Percentiles rank a stretch among this genome's conserved stretches.
Conservation (phyloP, 2,797 vertebrate species). For the Euthynnus affinis region DNA sequence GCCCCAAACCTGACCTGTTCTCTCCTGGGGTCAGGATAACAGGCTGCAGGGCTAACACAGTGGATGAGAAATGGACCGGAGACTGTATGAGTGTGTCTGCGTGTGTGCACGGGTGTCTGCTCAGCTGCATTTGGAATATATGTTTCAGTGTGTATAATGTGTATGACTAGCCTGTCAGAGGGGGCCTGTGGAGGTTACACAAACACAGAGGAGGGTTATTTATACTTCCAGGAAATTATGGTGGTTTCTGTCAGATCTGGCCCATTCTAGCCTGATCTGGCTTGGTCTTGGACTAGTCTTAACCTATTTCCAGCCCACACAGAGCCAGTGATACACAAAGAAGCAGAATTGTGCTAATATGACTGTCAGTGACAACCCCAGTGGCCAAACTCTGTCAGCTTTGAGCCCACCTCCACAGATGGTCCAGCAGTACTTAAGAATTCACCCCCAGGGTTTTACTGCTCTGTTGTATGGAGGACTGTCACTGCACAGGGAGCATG, state of each 20-base stretch:
- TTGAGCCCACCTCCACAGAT: constrained; percentile 83
- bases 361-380: constrained; percentile 76
- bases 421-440: constrained; percentile 84
- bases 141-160: constrained; percentile 81
- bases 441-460: constrained; percentile 87
- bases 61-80: constrained; percentile 81
- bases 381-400: constrained; percentile 81
- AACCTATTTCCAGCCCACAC: constrained; percentile 78
- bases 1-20: constrained; percentile 73
- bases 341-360: constrained; percentile 72
- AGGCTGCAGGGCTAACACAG: constrained; percentile 74
- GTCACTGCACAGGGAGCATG: constrained; percentile 85
- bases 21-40: constrained; percentile 83
- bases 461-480: constrained; percentile 86
- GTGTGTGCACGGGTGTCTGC: constrained; percentile 42
- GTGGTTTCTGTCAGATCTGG: constrained; percentile 89
- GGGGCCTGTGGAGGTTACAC: constrained; percentile 91
- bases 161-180: constrained; percentile 86
- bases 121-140: constrained; percentile 77
- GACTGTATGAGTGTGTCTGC: constrained; percentile 54
- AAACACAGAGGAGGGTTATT: constrained; percentile 94
- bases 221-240: constrained; percentile 92
- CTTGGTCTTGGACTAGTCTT: constrained; percentile 69
- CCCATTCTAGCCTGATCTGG: constrained; percentile 70
- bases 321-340: constrained; percentile 58